Evolutionary conservation across 2,797 vertebrate genomes (phyloP), one percentile per base, ranked within the genome.

Genomic region (Pangasius larnaudii): DNA sequence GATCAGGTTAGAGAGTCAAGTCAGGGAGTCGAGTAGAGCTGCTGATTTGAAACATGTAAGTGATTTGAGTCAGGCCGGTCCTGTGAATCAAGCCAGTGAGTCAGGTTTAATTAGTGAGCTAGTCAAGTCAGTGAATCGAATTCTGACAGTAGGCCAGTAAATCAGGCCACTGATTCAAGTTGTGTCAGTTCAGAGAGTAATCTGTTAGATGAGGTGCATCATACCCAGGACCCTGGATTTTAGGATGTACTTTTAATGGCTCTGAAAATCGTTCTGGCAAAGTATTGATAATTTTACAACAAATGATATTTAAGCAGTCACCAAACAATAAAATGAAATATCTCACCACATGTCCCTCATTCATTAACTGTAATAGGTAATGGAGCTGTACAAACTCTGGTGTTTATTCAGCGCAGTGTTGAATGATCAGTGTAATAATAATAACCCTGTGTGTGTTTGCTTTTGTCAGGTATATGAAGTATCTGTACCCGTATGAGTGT

Each of bases 401-500:
- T 72, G 46, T 72, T 46, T 79, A 9, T 78, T 51, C 9, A n/a
- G 42, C 0, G 74, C 16, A 1, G 16, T 79, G 77, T 22, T 58
- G 53, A 53, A 0, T n/a, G 9, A 58, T 59, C 2, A 42, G 30
- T 1, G 11, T 33, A 39, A 24, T 13, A 39, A 24, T 13, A 39
- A 59, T 24, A 13, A 56, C 51, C 2, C 78, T n/a, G 24, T n/a
- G 22, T 39, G 39, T 9, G 18, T 88, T 77, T 90, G 56, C 18
- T 39, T 87, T 22, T 85, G 53, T 65, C 92, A 99, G 98, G 96
- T 99, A 99, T 93, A 99, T 99, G 98, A 99, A 99, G 94, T 99
- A 99, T 92, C 95, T 99, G 19, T 99, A 99, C 14, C 97, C 98
- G 1, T 99, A 96, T 0, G 98, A 99, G 93, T 99, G 98, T 1